Percentiles rank a stretch among this genome's conserved stretches.
These are phyloP conservation scores for Malurus cyaneus DNA, from an alignment of 2,113 vertebrate species.

Conservation along the genomic window DNA sequence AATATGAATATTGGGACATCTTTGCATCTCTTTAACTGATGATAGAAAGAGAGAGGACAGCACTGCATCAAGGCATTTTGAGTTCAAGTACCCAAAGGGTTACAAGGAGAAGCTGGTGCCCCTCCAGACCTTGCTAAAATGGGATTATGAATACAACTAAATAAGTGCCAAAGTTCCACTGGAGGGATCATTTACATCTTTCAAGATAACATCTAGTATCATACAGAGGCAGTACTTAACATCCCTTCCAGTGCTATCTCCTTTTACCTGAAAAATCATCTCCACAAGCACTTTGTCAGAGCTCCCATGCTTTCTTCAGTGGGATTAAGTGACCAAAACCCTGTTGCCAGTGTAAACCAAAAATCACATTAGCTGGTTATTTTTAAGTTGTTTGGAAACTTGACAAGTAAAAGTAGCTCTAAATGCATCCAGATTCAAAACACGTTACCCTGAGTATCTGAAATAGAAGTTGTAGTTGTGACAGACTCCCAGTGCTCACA, in stretches of 20 bases:
- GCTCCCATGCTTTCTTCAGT: background rate
- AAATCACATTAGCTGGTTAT: background rate
- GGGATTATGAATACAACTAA: background rate
- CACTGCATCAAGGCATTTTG: background rate
- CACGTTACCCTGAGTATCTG: background rate
- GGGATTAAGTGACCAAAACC: background rate
- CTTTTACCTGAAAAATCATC: background rate
- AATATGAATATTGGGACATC: background rate
- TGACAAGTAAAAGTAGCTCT: constrained; percentile 24
- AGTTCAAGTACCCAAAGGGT: background rate
- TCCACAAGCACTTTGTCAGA: background rate
- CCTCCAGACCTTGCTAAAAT: background rate
- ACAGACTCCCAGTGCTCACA: background rate
- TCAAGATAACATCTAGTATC: background rate
- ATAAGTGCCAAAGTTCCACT: background rate
- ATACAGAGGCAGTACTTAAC: background rate
- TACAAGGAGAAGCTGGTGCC: background rate
- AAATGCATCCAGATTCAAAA: constrained; percentile 11
- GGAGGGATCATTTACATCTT: background rate
- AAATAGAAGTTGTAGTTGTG: constrained; percentile 15
- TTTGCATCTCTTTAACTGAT: background rate
- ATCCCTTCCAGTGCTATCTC: background rate
- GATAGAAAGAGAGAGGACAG: background rate
- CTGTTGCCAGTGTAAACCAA: background rate
- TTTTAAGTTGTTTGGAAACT: constrained; percentile 33